Base-by-base conservation (phyloP, 2,888 invertebrate genomes). In the Leuctra nigra region DNA sequence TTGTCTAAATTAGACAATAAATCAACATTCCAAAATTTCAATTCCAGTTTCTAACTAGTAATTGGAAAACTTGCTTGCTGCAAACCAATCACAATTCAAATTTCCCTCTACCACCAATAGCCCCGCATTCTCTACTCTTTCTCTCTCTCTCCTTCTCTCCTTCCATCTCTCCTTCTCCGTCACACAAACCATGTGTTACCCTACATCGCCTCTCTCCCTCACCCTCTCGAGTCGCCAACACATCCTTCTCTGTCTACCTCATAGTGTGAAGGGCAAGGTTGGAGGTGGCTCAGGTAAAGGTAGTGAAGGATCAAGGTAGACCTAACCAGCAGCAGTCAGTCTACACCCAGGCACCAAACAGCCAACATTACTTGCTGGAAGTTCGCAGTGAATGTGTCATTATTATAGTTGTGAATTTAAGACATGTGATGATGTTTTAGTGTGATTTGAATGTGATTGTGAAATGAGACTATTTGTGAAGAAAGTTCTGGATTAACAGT, bases 401-500 rank as follows among this genome's bases (percentile, higher is more conserved):
- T 29, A 29, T 6, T 29, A 11, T 29, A 11, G 11, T 29, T 29
- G 29, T 11, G 29, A 29, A 7, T 6, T 29, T 3, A 44, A 11
- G 23, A n/a, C n/a, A 18, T 9, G 3, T 20, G 6, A n/a, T n/a
- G n/a, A n/a, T n/a, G 6, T 29, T 29, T 6, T 29, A 11, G 11
- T 7, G 29, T 29, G 29, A 29, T 11, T 6, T 7, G 6, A 29
- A 11, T 29, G 29, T 29, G 29, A 29, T 29, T 29, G 29, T 11
- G 29, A 29, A 7, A 11, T 29, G 22, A 44, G 22, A 44, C 16
- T 20, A 18, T 9, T 4, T 20, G 6, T 9, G 23, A 11, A 18
- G 44, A 4, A 20, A n/a, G n/a, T 44, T 44, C 44, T 13, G 44
- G 44, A 44, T 44, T 44, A 20, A 44, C 22, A 23, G 44, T 20